phyloP scores from a whole-genome alignment of 2,113 vertebrate species.

The Diphyllodes magnificus region DNA sequence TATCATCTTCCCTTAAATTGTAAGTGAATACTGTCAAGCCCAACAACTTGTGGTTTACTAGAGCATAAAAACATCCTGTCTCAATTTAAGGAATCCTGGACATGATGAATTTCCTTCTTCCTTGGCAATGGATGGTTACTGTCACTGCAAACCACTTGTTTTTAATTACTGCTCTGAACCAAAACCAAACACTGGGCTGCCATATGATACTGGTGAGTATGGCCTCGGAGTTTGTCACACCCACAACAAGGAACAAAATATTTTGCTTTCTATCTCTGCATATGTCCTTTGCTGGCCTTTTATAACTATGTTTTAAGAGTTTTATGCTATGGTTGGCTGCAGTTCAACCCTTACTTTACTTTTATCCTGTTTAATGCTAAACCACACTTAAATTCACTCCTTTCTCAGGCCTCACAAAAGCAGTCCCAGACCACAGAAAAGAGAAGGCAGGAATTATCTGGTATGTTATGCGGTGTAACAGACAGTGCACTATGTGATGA shows the following conservation, averaged over 20 bases:
- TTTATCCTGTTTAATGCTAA: background rate
- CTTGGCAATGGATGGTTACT: background rate
- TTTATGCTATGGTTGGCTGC: background rate
- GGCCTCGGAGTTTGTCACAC: background rate
- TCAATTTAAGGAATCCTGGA: constrained; percentile 17
- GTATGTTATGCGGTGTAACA: background rate
- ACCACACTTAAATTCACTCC: background rate
- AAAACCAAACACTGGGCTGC: background rate
- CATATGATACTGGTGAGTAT: background rate
- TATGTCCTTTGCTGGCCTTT: background rate
- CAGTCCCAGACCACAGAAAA: background rate
- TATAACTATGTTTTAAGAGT: background rate
- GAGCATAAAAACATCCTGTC: constrained; percentile 32
- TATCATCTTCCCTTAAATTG: background rate
- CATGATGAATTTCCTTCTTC: constrained; percentile 10
- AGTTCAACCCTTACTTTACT: background rate
- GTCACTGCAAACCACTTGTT: constrained; percentile 22
- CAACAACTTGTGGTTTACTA: background rate
- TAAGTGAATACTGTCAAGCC: constrained; percentile 16
- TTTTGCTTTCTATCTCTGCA: background rate
- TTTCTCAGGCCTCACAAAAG: background rate
- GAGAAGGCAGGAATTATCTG: background rate
- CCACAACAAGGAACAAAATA: background rate
- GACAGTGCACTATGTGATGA: background rate
- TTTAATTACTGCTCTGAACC: background rate